phyloP scores from a whole-genome alignment of 2,888 invertebrate genomes.

The Pilophorus perplexus region DNA sequence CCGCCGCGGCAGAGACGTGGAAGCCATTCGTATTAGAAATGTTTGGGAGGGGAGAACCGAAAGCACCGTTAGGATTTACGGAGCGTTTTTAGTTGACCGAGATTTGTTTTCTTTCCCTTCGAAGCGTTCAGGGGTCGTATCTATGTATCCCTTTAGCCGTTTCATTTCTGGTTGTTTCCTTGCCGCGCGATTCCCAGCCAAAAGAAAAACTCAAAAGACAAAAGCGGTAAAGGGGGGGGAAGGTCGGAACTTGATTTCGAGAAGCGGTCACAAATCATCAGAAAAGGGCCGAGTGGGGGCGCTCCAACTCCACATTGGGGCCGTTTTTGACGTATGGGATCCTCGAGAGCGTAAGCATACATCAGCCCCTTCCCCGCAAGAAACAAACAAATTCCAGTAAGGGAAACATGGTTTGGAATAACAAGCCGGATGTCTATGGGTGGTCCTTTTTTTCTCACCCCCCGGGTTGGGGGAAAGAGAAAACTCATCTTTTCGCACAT shows the following conservation, averaged over 20 bases:
- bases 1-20: constrained; percentile 3
- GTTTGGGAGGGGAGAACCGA: background rate
- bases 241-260: constrained; percentile 18
- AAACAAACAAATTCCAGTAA: constrained; percentile 37
- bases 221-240: background rate
- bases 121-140: too few species aligned
- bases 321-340: constrained; percentile 27
- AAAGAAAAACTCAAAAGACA: background rate
- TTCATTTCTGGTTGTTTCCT: constrained; percentile 12
- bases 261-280: constrained; percentile 24
- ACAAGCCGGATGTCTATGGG: constrained; percentile 38
- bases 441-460: too few species aligned
- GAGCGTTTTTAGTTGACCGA: constrained; percentile 7
- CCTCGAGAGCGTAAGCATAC: constrained; percentile 14
- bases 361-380: constrained; percentile 26
- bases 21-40: constrained; percentile 20
- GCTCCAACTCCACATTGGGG: background rate
- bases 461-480: too few species aligned
- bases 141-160: too few species aligned
- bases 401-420: constrained; percentile 35
- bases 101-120: constrained; percentile 14
- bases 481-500: constrained; percentile 31
- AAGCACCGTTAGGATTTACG: constrained; percentile 12
- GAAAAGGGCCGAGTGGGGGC: background rate
- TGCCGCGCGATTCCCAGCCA: background rate